Base-by-base conservation (phyloP, 2,113 vertebrate genomes). In the Amphiprion percula region DNA sequence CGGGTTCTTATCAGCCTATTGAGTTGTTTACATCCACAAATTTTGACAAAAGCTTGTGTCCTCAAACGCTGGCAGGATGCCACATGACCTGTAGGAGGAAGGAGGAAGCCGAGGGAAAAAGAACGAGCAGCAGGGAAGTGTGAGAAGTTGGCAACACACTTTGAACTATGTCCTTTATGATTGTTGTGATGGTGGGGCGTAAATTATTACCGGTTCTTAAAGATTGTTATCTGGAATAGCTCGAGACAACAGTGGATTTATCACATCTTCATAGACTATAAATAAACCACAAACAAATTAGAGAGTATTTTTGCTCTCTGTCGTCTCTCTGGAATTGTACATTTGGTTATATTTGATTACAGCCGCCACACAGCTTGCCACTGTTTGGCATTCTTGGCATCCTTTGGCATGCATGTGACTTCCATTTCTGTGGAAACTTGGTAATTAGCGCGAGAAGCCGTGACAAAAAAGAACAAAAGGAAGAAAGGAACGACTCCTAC, bases 11-110 rank as follows among this genome's bases (percentile, higher is more conserved):
- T 92, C 88, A 84, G 82, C 50, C 66, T 46, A 76, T 88, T 68
- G 80, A 89, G 84, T 89, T 92, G 88, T 91, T 91, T 93, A 90
- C 88, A 84, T 85, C 84, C 54, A 66, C 65, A 74, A 46, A 86
- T 83, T 83, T 82, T 74, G 84, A 88, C 76, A 73, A 87, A 90
- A 84, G 70, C 59, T 44, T 1, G 62, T 53, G 77, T 84, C 80
- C 80, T 87, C 53, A 65, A 76, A 86, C 50, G 24, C 53, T 68
- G 80, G 70, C 73, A 33, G 79, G 52, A 60, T 46, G 75, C 77
- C 53, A 41, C 12, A 17, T 76, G 73, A 85, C 86, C 89, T 66
- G 74, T 11, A 70, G 69, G 4, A 26, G 26, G 53, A 72, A 37
- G 67, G 44, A 39, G 47, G 63, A 53, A 19, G 56, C 55, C 4